A percentile compares a stretch with the other conserved stretches of the same genome.
These are phyloP conservation scores for Acipenser ruthenus DNA, from an alignment of 2,797 vertebrate genomes.

Conservation along the genomic window DNA sequence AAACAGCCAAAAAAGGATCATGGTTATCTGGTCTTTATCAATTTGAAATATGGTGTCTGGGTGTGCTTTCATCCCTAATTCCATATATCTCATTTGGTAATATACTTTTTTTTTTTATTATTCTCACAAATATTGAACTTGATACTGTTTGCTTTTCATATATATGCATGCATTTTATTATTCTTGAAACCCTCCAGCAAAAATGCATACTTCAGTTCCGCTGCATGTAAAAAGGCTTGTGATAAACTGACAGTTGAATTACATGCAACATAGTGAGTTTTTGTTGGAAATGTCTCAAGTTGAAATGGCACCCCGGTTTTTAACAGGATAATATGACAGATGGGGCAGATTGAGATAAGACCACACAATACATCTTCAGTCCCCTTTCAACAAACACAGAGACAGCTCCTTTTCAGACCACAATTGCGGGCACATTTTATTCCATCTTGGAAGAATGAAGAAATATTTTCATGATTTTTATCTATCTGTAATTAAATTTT, in stretches of 20 bases:
- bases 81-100: no score
- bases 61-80: no score
- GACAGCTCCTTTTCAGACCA: slow-evolving; percentile 43
- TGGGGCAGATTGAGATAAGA: slow-evolving; percentile 69
- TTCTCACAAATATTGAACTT: slow-evolving; percentile 14
- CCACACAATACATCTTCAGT: slow-evolving; percentile 67
- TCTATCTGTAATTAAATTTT: slow-evolving; percentile 68
- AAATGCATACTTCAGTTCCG: slow-evolving; percentile 23
- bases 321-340: slow-evolving; percentile 57
- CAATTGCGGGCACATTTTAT: slow-evolving; percentile 56
- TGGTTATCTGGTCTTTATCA: no score
- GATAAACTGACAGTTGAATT: slow-evolving; percentile 25
- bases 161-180: slow-evolving; percentile 20
- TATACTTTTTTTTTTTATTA: no score
- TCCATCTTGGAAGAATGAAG: slow-evolving; percentile 53
- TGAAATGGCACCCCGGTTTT: slow-evolving; percentile 40
- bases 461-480: slow-evolving; percentile 56
- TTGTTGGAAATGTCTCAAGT: slow-evolving; percentile 37
- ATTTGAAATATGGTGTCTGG: no score
- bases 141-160: slow-evolving; percentile 24
- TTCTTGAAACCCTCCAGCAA: slow-evolving; percentile 22
- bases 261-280: slow-evolving; percentile 23
- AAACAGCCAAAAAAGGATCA: no score
- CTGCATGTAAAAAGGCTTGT: slow-evolving; percentile 26
- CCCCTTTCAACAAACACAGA: slow-evolving; percentile 59